Evolutionary conservation across 2,888 invertebrate genomes (phyloP).

Genomic region (Fragum sueziense): DNA sequence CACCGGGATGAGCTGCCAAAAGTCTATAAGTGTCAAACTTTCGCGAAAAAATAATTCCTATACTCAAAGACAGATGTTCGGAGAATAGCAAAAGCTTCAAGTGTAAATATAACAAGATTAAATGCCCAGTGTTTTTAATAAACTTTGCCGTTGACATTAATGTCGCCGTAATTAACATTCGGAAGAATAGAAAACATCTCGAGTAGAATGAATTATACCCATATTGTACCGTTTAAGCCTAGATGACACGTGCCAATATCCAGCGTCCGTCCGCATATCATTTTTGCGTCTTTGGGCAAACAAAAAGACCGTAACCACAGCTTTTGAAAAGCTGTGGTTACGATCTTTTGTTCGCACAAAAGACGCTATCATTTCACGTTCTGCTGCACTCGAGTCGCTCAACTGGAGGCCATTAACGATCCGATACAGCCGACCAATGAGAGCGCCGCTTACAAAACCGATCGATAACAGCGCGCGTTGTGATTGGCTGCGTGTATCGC

Average conservation of each 20-base stretch:
- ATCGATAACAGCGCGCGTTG: slow-evolving; percentile 19
- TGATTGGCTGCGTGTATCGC: slow-evolving; percentile 57
- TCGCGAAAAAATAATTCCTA: not conserved
- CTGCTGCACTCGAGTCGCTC: slow-evolving; percentile 43
- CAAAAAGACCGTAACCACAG: not conserved
- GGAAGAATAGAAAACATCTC: slow-evolving; percentile 56
- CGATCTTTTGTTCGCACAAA: too few species aligned
- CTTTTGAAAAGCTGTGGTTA: not conserved
- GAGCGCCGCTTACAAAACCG: slow-evolving; percentile 34
- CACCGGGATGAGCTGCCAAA: slow-evolving; percentile 16
- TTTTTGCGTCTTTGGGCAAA: not conserved
- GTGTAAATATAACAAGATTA: slow-evolving; percentile 22
- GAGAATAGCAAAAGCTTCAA: not conserved
- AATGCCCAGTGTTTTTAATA: slow-evolving; percentile 41
- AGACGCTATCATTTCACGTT: slow-evolving; percentile 38
- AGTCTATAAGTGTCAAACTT: slow-evolving; percentile 19
- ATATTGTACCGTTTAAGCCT: slow-evolving; percentile 60
- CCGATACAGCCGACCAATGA: slow-evolving; percentile 45
- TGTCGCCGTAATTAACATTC: slow-evolving; percentile 49
- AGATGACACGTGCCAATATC: slow-evolving; percentile 61
- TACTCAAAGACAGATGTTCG: slow-evolving; percentile 18
- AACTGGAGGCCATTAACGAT: slow-evolving; percentile 49
- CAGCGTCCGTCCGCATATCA: slow-evolving; percentile 54
- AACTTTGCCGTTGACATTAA: slow-evolving; percentile 50
- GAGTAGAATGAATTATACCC: slow-evolving; percentile 57